Evolutionary conservation across 2,113 vertebrate genomes (phyloP).

Genomic region (Alces alces): DNA sequence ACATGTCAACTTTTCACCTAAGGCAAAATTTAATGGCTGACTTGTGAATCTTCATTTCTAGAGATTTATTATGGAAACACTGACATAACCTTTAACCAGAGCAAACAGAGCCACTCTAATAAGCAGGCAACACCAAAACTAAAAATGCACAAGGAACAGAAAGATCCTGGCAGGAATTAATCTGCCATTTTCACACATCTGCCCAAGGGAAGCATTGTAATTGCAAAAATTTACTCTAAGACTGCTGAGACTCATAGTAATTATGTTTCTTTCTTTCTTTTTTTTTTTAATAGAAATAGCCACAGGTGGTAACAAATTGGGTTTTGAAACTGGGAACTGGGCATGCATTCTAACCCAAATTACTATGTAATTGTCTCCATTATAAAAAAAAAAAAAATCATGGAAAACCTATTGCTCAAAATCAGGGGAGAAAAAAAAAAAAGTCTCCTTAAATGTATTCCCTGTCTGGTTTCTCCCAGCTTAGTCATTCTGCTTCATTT

Average conservation of each 20-base stretch:
- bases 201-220: slow-evolving; percentile 84
- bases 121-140: slow-evolving; percentile 59
- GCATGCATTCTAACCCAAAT: slow-evolving; percentile 82
- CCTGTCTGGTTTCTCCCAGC: slow-evolving; percentile 48
- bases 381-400: slow-evolving; percentile 53
- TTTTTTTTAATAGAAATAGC: slow-evolving; percentile 84
- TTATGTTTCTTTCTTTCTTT: slow-evolving; percentile 76
- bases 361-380: slow-evolving; percentile 80
- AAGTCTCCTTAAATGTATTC: slow-evolving; percentile 41
- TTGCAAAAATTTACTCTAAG: slow-evolving; percentile 84
- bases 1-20: slow-evolving; percentile 13
- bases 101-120: slow-evolving; percentile 62
- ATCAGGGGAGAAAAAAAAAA: slow-evolving; percentile 14
- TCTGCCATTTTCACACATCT: slow-evolving; percentile 83
- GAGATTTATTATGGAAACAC: slow-evolving; percentile 53
- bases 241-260: slow-evolving; percentile 85
- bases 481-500: slow-evolving; percentile 37
- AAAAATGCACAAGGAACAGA: slow-evolving; percentile 68
- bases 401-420: slow-evolving; percentile 72
- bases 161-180: slow-evolving; percentile 79
- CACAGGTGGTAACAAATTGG: slow-evolving; percentile 86
- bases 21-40: slow-evolving; percentile 44
- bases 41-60: slow-evolving; percentile 45
- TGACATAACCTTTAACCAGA: slow-evolving; percentile 72
- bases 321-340: slow-evolving; percentile 79